phyloP scores from a whole-genome alignment of 2,888 invertebrate species.

The Tuta absoluta region DNA sequence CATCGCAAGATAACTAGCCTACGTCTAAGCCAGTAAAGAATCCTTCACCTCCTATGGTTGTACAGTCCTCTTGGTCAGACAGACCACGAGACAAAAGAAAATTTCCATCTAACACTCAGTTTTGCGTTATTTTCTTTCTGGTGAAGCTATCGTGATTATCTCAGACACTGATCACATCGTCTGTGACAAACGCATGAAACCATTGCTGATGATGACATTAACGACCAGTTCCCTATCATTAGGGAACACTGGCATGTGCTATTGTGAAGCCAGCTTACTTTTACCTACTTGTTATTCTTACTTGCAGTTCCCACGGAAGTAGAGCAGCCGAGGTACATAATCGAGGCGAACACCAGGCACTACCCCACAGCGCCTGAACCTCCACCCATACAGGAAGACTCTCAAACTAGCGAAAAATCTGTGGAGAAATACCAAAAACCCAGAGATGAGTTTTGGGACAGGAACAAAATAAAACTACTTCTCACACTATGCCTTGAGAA shows the following conservation, averaged over 20 bases:
- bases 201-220: too few species aligned
- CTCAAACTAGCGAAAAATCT: constrained; percentile 44
- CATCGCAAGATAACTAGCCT: not conserved
- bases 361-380: constrained; percentile 59
- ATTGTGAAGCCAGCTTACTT: too few species aligned
- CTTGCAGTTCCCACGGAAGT: constrained; percentile 55
- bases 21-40: not conserved
- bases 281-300: not conserved
- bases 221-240: too few species aligned
- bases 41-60: too few species aligned
- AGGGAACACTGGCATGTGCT: too few species aligned
- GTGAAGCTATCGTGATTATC: too few species aligned
- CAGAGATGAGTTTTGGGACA: constrained; percentile 65
- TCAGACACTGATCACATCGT: too few species aligned
- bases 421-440: constrained; percentile 32
- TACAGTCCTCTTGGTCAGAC: too few species aligned
- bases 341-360: constrained; percentile 59
- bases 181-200: too few species aligned
- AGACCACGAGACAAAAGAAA: too few species aligned
- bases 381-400: constrained; percentile 43
- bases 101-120: too few species aligned
- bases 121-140: too few species aligned
- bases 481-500: constrained; percentile 63
- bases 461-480: constrained; percentile 62
- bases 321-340: constrained; percentile 60